These are phyloP conservation scores for Gryllus bimaculatus DNA, from an alignment of 1,140 invertebrate species.

Conservation along the genomic window DNA sequence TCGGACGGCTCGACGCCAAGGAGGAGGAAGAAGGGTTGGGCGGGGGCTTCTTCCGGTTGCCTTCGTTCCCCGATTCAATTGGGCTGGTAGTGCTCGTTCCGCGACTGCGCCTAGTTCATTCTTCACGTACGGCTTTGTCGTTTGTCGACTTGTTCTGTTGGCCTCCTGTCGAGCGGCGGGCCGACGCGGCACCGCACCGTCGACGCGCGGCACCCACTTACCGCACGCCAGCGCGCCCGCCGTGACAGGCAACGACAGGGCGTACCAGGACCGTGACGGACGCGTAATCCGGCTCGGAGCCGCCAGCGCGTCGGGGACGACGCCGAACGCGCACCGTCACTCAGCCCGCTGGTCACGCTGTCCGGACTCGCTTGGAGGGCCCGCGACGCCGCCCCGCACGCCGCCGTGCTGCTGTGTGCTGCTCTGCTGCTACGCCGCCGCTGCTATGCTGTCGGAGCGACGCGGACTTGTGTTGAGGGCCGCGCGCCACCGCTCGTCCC, in stretches of 20 bases:
- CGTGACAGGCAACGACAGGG: background rate
- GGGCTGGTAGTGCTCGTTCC: too few relatives aligned
- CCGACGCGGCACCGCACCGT: background rate
- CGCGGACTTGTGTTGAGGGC: slow-evolving; percentile 33
- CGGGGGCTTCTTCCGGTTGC: background rate
- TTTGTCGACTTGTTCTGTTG: slow-evolving; percentile 8
- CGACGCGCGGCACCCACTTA: too few relatives aligned
- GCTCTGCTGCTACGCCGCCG: slow-evolving; percentile 40
- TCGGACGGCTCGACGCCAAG: background rate
- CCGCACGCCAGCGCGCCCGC: too few relatives aligned
- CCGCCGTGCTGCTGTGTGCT: background rate
- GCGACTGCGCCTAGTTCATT: too few relatives aligned
- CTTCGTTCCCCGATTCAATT: too few relatives aligned
- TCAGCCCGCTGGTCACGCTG: background rate
- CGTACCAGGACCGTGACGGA: background rate
- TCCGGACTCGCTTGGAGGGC: background rate
- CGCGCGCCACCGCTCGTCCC: background rate
- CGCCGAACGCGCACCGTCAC: background rate
- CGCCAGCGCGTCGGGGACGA: background rate
- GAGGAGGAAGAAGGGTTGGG: slow-evolving; percentile 19
- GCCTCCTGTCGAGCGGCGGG: too few relatives aligned
- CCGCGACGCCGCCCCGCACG: too few relatives aligned
- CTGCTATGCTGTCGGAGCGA: slow-evolving; percentile 49
- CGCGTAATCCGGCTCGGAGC: background rate
- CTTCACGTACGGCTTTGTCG: too few relatives aligned